Conservation (phyloP, 2,797 vertebrate species). For the Pachyuromys duprasi region DNA sequence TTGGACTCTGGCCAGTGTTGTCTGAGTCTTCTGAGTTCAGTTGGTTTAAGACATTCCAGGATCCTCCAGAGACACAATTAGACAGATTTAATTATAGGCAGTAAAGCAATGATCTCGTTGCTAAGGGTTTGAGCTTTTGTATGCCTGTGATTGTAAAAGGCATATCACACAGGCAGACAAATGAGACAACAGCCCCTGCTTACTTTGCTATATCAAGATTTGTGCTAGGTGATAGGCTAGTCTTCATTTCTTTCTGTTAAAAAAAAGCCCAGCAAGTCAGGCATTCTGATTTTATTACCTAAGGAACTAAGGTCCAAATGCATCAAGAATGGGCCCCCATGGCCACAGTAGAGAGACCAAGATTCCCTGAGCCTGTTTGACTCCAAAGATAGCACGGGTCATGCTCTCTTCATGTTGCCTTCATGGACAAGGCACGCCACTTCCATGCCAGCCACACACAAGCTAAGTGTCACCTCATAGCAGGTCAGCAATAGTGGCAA, state of each 20-base stretch:
- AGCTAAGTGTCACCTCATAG: accelerated
- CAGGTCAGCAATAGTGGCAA: accelerated
- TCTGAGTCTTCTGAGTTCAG: neutral
- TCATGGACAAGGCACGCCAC: too few species aligned
- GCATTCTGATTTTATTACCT: accelerated
- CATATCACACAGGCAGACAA: neutral
- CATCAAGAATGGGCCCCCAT: accelerated
- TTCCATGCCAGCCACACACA: neutral
- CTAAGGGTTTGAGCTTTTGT: neutral
- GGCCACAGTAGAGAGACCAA: accelerated
- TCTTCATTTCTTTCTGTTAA: neutral
- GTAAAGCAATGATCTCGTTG: neutral
- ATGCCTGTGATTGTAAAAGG: neutral
- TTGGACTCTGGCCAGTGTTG: neutral
- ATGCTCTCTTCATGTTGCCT: accelerated
- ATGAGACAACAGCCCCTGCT: accelerated
- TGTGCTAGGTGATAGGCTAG: accelerated
- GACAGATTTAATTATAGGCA: constrained; percentile 5
- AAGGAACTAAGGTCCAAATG: neutral
- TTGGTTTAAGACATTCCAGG: neutral
- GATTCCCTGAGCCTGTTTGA: neutral
- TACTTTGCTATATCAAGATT: neutral
- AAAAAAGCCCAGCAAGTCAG: neutral
- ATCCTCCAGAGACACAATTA: neutral
- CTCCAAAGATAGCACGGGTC: neutral